Evolutionary conservation across 2,888 invertebrate genomes (phyloP), one percentile per base, ranked within the genome.

Genomic region (Oxystoma pomonae): DNA sequence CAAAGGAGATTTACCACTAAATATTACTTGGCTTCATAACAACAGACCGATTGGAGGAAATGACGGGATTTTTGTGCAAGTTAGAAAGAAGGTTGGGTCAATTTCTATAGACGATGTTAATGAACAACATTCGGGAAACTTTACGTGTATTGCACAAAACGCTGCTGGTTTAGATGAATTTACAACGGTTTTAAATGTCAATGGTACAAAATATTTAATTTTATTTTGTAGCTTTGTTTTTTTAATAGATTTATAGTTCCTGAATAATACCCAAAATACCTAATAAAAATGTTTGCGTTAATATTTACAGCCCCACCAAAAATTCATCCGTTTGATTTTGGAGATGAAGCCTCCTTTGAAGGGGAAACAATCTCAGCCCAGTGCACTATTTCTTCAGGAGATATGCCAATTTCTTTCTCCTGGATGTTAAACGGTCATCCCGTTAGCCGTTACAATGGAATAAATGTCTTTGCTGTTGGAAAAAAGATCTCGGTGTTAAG

Each of bases 1-100:
- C 70, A 89, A 90, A 78, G 92, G 93, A 35, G 93, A 94, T 77
- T 67, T 88, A 67, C 93, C 93, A 9, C 82, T 94, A 61, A 85
- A 85, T 68, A 89, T 93, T 64, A 83, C 84, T 58, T 93, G 92
- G 92, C 85, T 83, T 55, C 84, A 85, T 73, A 82, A 85, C 69
- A 82, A 79, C 62, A 76, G 77, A 68, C 70, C 75, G 22, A 72
- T 83, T 18, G 75, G 50, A 18, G 55, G 64, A 52, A 57, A 62
- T 20, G 63, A 65, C 22, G 73, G 73, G 9, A 71, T 82, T 83
- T 72, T 57, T 57, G 18, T 22, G 18, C 57, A 57, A 19, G n/a
- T 57, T 17, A n/a, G 18, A 17, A 20, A 20, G 16, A 21, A 57
- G 57, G 18, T 19, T 17, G 20, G 21, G 9, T n/a, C 57, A 21